These are phyloP conservation scores for Acropora tenuis DNA, from an alignment of 64 coral and sea anemone species.

Conservation along the genomic window DNA sequence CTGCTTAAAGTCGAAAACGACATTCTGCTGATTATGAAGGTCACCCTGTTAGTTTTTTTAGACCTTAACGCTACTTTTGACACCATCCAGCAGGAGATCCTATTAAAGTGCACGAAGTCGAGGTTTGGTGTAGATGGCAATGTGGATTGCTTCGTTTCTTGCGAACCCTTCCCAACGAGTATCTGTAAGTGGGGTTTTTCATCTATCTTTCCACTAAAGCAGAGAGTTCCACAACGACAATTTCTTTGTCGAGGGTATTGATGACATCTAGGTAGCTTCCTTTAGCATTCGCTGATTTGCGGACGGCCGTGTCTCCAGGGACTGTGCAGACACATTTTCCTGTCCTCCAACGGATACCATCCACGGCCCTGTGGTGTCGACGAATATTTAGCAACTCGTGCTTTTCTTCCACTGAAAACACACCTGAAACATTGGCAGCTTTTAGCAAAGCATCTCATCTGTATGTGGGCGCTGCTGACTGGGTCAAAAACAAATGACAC, in stretches of 20 bases:
- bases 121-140: no score
- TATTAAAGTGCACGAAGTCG: no score
- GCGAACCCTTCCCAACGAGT: no score
- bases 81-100: no score
- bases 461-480: conserved; percentile 1
- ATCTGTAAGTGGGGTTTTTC: no score
- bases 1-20: no score
- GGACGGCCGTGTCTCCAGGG: background rate
- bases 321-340: conserved; percentile 22
- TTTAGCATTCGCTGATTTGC: conserved; percentile 21
- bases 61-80: no score
- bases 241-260: background rate
- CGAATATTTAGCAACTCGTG: conserved; percentile 43
- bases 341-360: conserved; percentile 45
- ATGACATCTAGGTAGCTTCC: conserved; percentile 8
- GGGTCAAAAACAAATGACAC: conserved; percentile 20
- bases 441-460: conserved; percentile 13
- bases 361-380: conserved; percentile 41
- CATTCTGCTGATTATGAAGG: no score
- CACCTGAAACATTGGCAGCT: conserved; percentile 19
- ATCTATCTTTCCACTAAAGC: no score
- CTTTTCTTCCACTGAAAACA: conserved; percentile 58
- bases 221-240: no score
- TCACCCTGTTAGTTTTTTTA: no score
- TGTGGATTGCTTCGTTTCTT: no score